A percentile compares a stretch with the other conserved stretches of the same genome.
These are phyloP conservation scores for Saguinus midas DNA, from an alignment of 2,113 vertebrate species.

Conservation along the genomic window DNA sequence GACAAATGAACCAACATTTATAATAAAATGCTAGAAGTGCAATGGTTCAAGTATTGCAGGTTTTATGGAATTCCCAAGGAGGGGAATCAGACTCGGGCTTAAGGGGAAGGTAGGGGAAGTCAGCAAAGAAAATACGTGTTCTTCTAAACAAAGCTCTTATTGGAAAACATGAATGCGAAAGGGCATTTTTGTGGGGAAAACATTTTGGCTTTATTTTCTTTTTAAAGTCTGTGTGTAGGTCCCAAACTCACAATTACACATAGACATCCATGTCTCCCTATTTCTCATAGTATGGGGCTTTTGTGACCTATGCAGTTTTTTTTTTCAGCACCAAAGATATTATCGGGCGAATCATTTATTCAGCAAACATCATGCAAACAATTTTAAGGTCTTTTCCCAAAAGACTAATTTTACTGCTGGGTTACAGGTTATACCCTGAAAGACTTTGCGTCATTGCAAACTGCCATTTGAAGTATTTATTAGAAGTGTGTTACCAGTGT, in stretches of 20 bases:
- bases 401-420: background rate
- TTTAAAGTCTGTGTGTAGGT: background rate
- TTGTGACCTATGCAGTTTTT: background rate
- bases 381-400: background rate
- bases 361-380: background rate
- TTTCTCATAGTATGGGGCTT: background rate
- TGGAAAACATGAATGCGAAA: background rate
- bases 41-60: fast-evolving
- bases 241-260: background rate
- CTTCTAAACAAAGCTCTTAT: background rate
- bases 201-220: background rate
- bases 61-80: background rate
- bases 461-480: background rate
- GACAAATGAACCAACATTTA: background rate
- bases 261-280: fast-evolving
- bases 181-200: background rate
- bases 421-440: background rate
- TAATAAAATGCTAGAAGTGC: background rate
- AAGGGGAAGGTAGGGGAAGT: too few species aligned
- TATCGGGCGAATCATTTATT: background rate
- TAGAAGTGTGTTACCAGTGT: background rate
- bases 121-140: background rate
- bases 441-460: background rate
- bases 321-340: background rate
- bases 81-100: background rate